These are phyloP conservation scores for Microchirus variegatus DNA, from an alignment of 2,797 vertebrate genomes.

Conservation along the genomic window DNA sequence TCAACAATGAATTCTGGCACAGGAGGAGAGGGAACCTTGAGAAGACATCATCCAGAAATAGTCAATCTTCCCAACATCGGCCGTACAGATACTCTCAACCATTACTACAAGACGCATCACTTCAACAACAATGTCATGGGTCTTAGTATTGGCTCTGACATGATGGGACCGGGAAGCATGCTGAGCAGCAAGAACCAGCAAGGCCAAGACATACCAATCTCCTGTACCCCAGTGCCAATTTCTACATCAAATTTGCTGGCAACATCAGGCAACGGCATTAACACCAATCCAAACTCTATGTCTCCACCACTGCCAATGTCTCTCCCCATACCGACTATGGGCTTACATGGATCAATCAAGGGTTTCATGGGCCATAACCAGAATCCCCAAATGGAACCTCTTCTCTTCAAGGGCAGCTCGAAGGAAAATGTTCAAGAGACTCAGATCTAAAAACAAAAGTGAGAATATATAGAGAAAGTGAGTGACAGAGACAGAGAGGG, in stretches of 20 bases:
- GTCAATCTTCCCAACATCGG: conserved; percentile 90
- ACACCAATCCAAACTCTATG: conserved; percentile 73
- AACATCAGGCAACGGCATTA: conserved; percentile 77
- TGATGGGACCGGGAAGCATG: conserved; percentile 71
- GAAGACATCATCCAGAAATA: conserved; percentile 83
- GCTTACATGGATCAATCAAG: conserved; percentile 84
- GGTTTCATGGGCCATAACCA: conserved; percentile 85
- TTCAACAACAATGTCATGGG: conserved; percentile 88
- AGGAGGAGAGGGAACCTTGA: conserved; percentile 76
- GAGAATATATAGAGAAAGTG: conserved; percentile 61
- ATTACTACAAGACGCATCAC: conserved; percentile 93
- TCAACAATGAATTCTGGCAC: conserved; percentile 77
- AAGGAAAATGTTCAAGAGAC: conserved; percentile 98
- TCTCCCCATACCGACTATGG: conserved; percentile 83
- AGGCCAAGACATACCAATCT: conserved; percentile 77
- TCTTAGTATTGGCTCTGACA: conserved; percentile 73
- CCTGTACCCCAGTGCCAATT: conserved; percentile 80
- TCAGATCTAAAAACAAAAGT: conserved; percentile 85
- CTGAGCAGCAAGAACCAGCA: conserved; percentile 79
- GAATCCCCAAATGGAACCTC: conserved; percentile 89
- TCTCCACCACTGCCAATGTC: conserved; percentile 83
- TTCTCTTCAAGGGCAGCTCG: conserved; percentile 93
- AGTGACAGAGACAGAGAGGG: conserved; percentile 70
- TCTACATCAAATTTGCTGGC: conserved; percentile 75
- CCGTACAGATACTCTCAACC: conserved; percentile 89